A percentile compares a stretch with the other conserved stretches of the same genome.
Evolutionary conservation across 2,113 vertebrate genomes (phyloP).

Genomic region (Bufo gargarizans): DNA sequence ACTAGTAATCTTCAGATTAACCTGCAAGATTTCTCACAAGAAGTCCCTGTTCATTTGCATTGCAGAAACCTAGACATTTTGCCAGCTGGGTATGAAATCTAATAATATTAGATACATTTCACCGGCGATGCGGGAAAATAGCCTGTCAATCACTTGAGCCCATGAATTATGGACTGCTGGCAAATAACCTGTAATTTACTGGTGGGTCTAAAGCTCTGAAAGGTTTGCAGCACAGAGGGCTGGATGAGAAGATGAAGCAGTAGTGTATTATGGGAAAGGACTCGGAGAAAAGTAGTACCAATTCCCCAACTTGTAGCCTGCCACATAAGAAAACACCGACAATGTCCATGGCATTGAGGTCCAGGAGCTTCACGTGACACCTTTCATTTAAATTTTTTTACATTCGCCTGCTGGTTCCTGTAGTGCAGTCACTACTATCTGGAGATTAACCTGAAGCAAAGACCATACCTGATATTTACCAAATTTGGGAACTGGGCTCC

Average conservation of each 20-base stretch:
- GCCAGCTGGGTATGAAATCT: slow-evolving; percentile 45
- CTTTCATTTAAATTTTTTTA: too few species aligned
- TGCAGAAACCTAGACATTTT: not conserved
- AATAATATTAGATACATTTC: slow-evolving; percentile 23
- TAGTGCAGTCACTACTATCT: too few species aligned
- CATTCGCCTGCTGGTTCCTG: too few species aligned
- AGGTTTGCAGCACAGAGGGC: not conserved
- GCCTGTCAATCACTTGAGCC: slow-evolving; percentile 21
- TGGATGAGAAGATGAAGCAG: not conserved
- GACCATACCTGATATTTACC: too few species aligned
- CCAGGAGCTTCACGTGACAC: too few species aligned
- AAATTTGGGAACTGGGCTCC: too few species aligned
- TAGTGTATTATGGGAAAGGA: not conserved
- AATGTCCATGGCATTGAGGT: too few species aligned
- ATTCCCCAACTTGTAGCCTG: not conserved
- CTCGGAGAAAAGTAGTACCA: not conserved
- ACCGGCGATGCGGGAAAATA: slow-evolving; percentile 13
- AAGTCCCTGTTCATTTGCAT: slow-evolving; percentile 23
- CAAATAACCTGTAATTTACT: slow-evolving; percentile 34
- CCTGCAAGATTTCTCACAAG: slow-evolving; percentile 21
- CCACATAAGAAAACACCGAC: too few species aligned
- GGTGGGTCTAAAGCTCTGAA: not conserved
- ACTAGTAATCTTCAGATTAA: slow-evolving; percentile 47
- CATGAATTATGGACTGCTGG: slow-evolving; percentile 22
- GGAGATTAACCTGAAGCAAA: too few species aligned